Conservation (phyloP, 2,113 vertebrate species). For the Notarius lentiginosus region DNA sequence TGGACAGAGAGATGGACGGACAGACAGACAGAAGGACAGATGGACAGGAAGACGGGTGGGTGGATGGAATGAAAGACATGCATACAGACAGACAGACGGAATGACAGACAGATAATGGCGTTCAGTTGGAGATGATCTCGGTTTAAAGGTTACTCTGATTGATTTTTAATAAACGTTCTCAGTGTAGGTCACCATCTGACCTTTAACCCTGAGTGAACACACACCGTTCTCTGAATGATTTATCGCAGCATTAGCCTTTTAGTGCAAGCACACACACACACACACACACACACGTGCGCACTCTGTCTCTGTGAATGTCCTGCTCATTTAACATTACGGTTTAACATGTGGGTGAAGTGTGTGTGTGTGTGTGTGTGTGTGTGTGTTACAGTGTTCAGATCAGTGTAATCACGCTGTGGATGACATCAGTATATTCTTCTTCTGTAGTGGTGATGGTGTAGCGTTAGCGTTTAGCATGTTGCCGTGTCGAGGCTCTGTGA, state of each 20-base stretch:
- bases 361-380: conserved; percentile 7
- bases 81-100: not conserved
- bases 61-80: not conserved
- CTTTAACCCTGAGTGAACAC: conserved; percentile 22
- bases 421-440: not conserved
- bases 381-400: not conserved
- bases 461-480: not conserved
- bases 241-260: conserved; percentile 12
- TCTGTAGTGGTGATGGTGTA: not conserved
- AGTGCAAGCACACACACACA: not conserved
- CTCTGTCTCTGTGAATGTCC: no score
- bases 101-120: not conserved
- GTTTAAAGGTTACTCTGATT: conserved; percentile 51
- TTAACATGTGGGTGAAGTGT: not conserved
- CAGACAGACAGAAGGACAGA: not conserved
- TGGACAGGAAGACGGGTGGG: not conserved
- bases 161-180: conserved; percentile 55
- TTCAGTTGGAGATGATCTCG: conserved; percentile 17
- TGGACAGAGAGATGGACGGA: not conserved
- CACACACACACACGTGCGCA: not conserved
- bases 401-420: not conserved
- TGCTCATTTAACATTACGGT: no score
- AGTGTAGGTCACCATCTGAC: conserved; percentile 43
- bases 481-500: not conserved
- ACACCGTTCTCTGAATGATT: conserved; percentile 4